Percentiles rank a stretch among this genome's conserved stretches.
Conservation (phyloP, 2,888 invertebrate genomes). For the Habrosyne pyritoides region DNA sequence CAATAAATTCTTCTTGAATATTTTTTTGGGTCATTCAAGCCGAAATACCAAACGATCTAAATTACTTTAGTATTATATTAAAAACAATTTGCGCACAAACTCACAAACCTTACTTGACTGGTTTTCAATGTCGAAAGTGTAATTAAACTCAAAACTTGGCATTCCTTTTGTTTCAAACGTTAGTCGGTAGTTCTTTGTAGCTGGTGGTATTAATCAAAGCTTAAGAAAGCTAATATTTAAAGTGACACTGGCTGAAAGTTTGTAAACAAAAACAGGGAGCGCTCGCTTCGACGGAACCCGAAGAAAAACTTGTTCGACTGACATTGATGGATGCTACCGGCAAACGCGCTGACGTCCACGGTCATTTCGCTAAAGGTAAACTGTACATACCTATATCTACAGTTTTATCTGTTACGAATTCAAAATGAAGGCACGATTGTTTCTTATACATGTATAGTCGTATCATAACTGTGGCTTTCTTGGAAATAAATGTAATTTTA, state of each 20-base stretch:
- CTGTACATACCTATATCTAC: slow-evolving; percentile 43
- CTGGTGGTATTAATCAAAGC: slow-evolving; percentile 54
- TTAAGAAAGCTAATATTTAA: slow-evolving; percentile 63
- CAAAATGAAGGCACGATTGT: slow-evolving; percentile 10
- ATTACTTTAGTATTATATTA: background rate
- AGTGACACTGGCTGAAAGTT: slow-evolving; percentile 70
- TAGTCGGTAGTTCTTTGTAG: slow-evolving; percentile 31
- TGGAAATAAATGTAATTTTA: no score
- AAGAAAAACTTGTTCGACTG: slow-evolving; percentile 74
- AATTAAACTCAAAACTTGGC: slow-evolving; percentile 4
- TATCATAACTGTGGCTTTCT: no score
- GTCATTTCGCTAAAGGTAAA: slow-evolving; percentile 56
- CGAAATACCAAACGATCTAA: background rate
- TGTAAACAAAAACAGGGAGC: slow-evolving; percentile 72
- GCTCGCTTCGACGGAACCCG: slow-evolving; percentile 64
- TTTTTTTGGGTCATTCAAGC: no score
- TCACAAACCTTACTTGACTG: slow-evolving; percentile 1
- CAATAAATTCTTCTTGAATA: background rate
- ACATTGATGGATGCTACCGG: slow-evolving; percentile 76
- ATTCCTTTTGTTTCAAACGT: slow-evolving; percentile 20
- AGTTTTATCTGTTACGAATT: slow-evolving; percentile 25
- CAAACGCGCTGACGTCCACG: slow-evolving; percentile 55
- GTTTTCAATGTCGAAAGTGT: slow-evolving; percentile 1
- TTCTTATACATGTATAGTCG: no score
- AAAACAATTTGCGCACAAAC: background rate